phyloP scores from a whole-genome alignment of 2,888 invertebrate species.

The Synergus itoensis region DNA sequence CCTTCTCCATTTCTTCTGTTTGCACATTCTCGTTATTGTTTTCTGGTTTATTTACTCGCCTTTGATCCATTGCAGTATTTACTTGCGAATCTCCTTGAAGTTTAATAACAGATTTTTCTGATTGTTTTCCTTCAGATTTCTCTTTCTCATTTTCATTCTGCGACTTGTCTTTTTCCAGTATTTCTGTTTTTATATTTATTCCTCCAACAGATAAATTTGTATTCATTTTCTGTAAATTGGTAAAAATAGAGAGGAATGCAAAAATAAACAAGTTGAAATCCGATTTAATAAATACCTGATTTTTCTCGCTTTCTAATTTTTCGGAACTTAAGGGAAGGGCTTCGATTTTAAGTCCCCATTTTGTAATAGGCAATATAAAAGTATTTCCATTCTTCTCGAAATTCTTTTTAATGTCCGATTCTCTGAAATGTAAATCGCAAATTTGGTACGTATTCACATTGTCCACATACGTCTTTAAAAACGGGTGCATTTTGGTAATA shows the following conservation, averaged over 20 bases:
- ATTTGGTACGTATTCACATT: constrained; percentile 13
- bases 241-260: neutral
- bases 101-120: neutral
- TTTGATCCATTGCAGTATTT: neutral
- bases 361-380: neutral
- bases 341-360: constrained; percentile 26
- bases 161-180: neutral
- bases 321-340: constrained; percentile 7
- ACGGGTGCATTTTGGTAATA: constrained; percentile 7
- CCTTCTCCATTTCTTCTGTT: neutral
- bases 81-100: neutral
- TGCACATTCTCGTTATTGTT: neutral
- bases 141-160: neutral
- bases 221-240: neutral
- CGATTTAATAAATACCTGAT: constrained; percentile 1
- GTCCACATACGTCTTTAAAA: neutral
- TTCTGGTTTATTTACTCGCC: neutral
- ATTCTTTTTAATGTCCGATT: constrained; percentile 12
- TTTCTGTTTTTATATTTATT: neutral
- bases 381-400: neutral
- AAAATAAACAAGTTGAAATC: neutral
- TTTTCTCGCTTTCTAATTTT: neutral
- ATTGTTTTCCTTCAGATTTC: neutral
- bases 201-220: neutral
- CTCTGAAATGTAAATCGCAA: constrained; percentile 34